These are phyloP conservation scores for Sinelater perroti DNA, from an alignment of 2,888 invertebrate genomes.

Conservation along the genomic window DNA sequence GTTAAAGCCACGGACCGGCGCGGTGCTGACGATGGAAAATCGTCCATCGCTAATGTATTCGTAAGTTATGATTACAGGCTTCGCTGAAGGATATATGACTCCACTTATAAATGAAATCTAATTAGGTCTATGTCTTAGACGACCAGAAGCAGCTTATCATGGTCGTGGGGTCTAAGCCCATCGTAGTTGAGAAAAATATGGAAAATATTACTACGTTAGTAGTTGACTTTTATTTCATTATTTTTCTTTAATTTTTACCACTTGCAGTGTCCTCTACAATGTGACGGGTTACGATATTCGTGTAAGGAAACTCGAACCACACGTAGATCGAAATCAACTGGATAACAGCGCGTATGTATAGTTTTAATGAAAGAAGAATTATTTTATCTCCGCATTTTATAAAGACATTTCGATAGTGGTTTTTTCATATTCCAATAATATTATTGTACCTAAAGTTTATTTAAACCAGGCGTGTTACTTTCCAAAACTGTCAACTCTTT, in stretches of 20 bases:
- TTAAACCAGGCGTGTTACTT: no score
- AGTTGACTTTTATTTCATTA: constrained; percentile 5
- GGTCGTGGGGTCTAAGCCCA: constrained; percentile 78
- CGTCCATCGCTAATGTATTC: constrained; percentile 85
- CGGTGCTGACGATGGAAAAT: constrained; percentile 83
- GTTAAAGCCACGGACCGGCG: constrained; percentile 85
- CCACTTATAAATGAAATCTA: no score
- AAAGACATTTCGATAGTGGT: no score
- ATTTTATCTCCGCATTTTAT: no score
- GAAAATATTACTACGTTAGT: constrained; percentile 73
- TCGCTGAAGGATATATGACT: no score
- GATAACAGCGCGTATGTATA: constrained; percentile 74
- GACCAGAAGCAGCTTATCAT: constrained; percentile 82
- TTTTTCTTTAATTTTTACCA: neutral
- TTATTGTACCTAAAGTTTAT: no score
- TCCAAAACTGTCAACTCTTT: no score
- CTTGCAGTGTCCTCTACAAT: constrained; percentile 69
- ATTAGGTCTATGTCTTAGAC: constrained; percentile 82
- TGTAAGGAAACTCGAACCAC: constrained; percentile 80
- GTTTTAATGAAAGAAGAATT: no score
- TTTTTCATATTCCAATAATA: no score
- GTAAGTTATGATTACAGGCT: constrained; percentile 66
- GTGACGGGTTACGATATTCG: constrained; percentile 82
- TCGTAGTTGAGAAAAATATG: constrained; percentile 76
- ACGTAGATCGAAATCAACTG: constrained; percentile 70